phyloP scores from a whole-genome alignment of 2,113 vertebrate genomes.

The Chinchilla lanigera region DNA sequence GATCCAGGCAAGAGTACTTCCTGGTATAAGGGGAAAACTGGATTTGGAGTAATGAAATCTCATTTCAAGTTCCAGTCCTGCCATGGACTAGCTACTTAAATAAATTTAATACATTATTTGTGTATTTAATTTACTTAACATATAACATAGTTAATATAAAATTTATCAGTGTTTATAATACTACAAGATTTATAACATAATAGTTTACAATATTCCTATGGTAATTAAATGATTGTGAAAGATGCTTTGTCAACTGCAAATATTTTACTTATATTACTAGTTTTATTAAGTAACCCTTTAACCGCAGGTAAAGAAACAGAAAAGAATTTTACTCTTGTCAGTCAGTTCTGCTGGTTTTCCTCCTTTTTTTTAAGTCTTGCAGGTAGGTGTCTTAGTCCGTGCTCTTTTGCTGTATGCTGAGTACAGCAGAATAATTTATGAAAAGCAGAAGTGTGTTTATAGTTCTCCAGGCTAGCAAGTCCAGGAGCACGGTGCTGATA shows the following conservation, averaged over 20 bases:
- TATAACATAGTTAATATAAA: not conserved
- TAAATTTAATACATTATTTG: not conserved
- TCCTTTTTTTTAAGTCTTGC: not conserved
- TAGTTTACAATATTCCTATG: not conserved
- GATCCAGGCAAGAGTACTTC: not conserved
- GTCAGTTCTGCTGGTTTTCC: not conserved
- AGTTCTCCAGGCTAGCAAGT: not conserved
- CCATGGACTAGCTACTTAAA: not conserved
- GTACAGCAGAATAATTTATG: not conserved
- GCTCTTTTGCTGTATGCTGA: not conserved
- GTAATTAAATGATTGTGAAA: constrained; percentile 31
- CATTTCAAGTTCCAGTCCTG: not conserved
- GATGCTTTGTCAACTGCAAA: not conserved
- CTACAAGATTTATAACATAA: not conserved
- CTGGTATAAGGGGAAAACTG: not conserved
- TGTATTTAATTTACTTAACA: not conserved
- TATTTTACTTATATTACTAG: not conserved
- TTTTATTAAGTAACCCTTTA: constrained; percentile 5
- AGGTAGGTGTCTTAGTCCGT: not conserved
- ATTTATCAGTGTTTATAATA: not conserved
- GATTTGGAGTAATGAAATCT: not conserved
- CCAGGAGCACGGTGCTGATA: not conserved
- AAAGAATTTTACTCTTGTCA: not conserved
- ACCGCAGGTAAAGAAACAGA: not conserved
- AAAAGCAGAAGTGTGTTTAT: not conserved